Evolutionary conservation across 1,140 invertebrate genomes (phyloP), one percentile per base, ranked within the genome.

Genomic region (Spodoptera litura): DNA sequence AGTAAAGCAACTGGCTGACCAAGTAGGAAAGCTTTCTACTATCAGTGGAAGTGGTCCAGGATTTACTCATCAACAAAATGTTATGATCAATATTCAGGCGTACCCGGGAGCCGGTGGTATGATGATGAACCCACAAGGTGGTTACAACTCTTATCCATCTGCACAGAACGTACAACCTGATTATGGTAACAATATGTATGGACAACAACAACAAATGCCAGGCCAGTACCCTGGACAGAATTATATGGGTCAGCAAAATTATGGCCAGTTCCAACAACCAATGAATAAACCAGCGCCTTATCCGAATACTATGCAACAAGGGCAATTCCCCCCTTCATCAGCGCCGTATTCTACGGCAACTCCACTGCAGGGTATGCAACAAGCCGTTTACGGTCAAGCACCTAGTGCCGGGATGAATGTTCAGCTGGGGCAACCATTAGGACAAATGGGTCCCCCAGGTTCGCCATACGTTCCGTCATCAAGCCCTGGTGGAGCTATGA

Each of bases 31-130:
- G 81, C 71, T 95, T 20, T 90, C 93, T 11, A 85, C 83, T 0
- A 90, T 91, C 1, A 84, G 86, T 13, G 85, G 85, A 38, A 82
- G 83, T 72, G 84, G 86, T 5, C 44, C 92, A 20, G 89, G 89
- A 11, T 95, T 93, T 68, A 94, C 94, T 0, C 94, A 95, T 77
- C 94, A 95, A 78, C 94, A 95, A 83, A 95, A 95, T 79, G 94
- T 95, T 6, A 94, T 94, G 92, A 95, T 95, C 25, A 95, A 95
- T 80, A 95, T 95, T 25, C 94, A 95, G 85, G 93, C 94, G 12
- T 95, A 94, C 77, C 94, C 94, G 11, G 93, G 93, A 5, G 85
- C 78, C 4, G 87, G 89, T n/a, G 90, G 89, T 0, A 85, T 89
- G 51, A 89, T 92, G 86, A 87, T 84, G 51, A 87, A 87, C 11